Percentiles rank a stretch among this genome's conserved stretches.
These are phyloP conservation scores for Ametastegia equiseti DNA, from an alignment of 2,888 invertebrate species.

Conservation along the genomic window DNA sequence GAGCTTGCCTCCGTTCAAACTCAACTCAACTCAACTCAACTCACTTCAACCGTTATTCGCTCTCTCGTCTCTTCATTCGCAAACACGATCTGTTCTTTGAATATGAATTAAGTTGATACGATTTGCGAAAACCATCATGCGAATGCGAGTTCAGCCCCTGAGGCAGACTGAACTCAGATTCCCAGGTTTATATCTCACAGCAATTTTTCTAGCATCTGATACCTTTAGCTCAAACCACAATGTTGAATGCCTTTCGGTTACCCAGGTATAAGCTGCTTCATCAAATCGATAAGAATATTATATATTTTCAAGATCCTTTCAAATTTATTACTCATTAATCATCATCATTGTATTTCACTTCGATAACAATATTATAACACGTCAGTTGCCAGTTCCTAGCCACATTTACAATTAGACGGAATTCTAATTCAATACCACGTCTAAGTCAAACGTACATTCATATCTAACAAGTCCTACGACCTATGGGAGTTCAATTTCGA, in stretches of 20 bases:
- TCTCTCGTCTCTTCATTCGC: constrained; percentile 63
- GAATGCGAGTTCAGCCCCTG: constrained; percentile 50
- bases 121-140: constrained; percentile 65
- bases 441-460: no score
- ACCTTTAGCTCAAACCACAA: neutral
- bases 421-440: no score
- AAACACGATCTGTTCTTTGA: constrained; percentile 64
- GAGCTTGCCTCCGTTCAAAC: constrained; percentile 56
- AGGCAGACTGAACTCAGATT: neutral
- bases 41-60: constrained; percentile 54
- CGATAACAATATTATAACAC: no score
- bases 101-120: constrained; percentile 71
- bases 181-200: constrained; percentile 1
- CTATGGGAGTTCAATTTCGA: neutral
- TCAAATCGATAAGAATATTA: no score
- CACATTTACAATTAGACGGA: no score
- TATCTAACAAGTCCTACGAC: no score
- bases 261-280: no score
- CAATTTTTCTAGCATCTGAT: constrained; percentile 4
- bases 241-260: neutral
- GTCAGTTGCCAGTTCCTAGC: no score
- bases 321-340: no score
- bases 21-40: constrained; percentile 46
- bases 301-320: no score
- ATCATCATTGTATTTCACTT: no score